Percentiles rank a stretch among this genome's conserved stretches.
Evolutionary conservation across 1,140 invertebrate species (phyloP).

Genomic region (Caenorhabditis remanei): DNA sequence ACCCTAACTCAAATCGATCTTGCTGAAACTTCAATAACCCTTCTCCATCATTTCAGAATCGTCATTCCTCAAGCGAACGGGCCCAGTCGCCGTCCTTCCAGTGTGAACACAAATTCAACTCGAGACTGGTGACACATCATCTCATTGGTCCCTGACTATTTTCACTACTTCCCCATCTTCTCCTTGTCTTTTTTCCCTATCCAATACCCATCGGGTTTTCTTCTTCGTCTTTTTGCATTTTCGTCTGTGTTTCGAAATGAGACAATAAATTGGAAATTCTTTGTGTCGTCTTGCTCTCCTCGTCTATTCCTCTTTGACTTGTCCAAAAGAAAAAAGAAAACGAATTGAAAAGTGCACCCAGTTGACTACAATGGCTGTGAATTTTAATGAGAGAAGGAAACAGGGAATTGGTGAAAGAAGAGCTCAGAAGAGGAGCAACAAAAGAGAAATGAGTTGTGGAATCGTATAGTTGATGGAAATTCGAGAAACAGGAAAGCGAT

Average conservation of each 20-base stretch:
- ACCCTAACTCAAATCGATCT: too few relatives aligned
- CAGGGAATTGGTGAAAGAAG: slow-evolving; percentile 30
- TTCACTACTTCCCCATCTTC: background rate
- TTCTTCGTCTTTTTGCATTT: slow-evolving; percentile 16
- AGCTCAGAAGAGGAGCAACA: background rate
- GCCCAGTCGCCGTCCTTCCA: slow-evolving; percentile 56
- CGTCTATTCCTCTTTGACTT: background rate
- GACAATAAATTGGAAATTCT: slow-evolving; percentile 36
- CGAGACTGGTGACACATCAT: slow-evolving; percentile 53
- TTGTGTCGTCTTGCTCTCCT: background rate
- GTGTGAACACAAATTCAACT: slow-evolving; percentile 59
- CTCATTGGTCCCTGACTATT: background rate
- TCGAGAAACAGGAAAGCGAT: background rate
- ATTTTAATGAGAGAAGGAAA: slow-evolving; percentile 20
- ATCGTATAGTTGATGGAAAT: slow-evolving; percentile 1
- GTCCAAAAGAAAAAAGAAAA: background rate
- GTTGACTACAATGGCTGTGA: background rate
- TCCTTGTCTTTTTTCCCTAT: background rate
- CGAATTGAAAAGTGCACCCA: slow-evolving; percentile 27
- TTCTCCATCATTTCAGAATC: slow-evolving; percentile 1
- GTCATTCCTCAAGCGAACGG: slow-evolving; percentile 38
- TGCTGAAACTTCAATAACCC: too few relatives aligned
- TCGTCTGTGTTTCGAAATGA: slow-evolving; percentile 20
- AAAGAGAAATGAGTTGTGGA: background rate
- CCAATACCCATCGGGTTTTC: slow-evolving; percentile 20